Evolutionary conservation across 2,797 vertebrate genomes (phyloP), one percentile per base, ranked within the genome.

Genomic region (Microctenopoma stevenorrisi): DNA sequence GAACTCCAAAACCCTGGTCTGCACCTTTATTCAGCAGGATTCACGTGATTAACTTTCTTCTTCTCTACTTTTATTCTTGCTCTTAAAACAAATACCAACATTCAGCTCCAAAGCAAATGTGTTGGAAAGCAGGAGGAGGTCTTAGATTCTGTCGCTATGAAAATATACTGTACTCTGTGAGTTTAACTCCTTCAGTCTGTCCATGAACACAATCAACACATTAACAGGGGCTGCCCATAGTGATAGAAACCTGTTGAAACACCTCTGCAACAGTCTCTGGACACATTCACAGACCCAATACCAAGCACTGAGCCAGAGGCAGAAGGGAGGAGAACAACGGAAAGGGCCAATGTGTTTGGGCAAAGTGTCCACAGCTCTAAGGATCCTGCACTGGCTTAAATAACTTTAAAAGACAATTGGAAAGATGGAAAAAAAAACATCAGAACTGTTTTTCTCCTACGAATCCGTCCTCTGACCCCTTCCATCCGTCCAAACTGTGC

Each of bases 61-160:
- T 35, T 35, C 33, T 35, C 33, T 35, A 2, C 75, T 85, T 82
- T 84, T 53, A 22, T 64, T 73, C 57, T 35, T 30, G 2, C 58
- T 85, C 78, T 83, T 79, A 77, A 91, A 86, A 89, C 85, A 89
- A 88, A 90, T 70, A 85, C 47, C 62, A 11, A 25, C 57, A 22
- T 28, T 61, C n/a, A 7, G 48, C 57, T 50, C 53, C 2, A 3
- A 59, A 74, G 66, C 49, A n/a, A 44, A 50, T 53, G 53, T 65
- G 43, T 43, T 25, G 53, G 49, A 14, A 42, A 58, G 22, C 78
- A 50, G 28, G 63, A 62, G 56, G 53, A 38, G 8, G 47, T 62
- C 38, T 78, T 25, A 28, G 57, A 72, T 22, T 50, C 54, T 68
- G 63, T n/a, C 43, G 68, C 59, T 79, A 71, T 59, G 61, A 72